Percentiles rank a stretch among this genome's conserved stretches.
phyloP scores from a whole-genome alignment of 2,888 invertebrate species.

The Adineta ricciae region DNA sequence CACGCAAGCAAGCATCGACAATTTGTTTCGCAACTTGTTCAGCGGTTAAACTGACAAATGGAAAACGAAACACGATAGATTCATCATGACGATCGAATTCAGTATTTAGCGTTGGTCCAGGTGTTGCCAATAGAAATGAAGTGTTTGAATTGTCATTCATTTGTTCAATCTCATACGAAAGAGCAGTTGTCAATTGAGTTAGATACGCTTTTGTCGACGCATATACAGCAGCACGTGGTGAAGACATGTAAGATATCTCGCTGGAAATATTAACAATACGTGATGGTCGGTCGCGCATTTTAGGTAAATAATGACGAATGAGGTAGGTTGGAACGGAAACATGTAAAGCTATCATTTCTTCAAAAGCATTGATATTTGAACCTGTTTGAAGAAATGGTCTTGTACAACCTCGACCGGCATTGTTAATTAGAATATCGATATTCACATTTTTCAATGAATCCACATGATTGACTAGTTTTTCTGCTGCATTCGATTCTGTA shows the following conservation, averaged over 20 bases:
- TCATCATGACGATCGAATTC: background rate
- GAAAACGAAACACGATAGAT: background rate
- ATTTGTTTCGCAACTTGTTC: background rate
- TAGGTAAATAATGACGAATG: background rate
- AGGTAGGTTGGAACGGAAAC: background rate
- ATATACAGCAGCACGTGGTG: background rate
- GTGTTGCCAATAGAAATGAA: background rate
- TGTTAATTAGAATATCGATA: conserved; percentile 13
- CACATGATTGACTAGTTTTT: background rate
- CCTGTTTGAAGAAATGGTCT: background rate
- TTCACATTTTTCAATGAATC: background rate
- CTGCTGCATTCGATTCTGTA: background rate
- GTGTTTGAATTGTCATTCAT: background rate
- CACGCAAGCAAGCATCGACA: background rate
- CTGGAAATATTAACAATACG: conserved; percentile 10
- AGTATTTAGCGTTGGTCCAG: background rate
- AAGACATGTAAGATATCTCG: background rate
- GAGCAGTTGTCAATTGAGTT: background rate
- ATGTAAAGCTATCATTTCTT: background rate
- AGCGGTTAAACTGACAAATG: background rate
- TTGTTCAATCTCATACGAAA: conserved; percentile 2
- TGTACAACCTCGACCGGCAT: conserved; percentile 4
- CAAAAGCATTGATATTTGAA: background rate
- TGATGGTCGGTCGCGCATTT: background rate
- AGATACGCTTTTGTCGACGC: background rate